Evolutionary conservation across 2,888 invertebrate genomes (phyloP), one percentile per base, ranked within the genome.

Genomic region (Eilema griseolum): DNA sequence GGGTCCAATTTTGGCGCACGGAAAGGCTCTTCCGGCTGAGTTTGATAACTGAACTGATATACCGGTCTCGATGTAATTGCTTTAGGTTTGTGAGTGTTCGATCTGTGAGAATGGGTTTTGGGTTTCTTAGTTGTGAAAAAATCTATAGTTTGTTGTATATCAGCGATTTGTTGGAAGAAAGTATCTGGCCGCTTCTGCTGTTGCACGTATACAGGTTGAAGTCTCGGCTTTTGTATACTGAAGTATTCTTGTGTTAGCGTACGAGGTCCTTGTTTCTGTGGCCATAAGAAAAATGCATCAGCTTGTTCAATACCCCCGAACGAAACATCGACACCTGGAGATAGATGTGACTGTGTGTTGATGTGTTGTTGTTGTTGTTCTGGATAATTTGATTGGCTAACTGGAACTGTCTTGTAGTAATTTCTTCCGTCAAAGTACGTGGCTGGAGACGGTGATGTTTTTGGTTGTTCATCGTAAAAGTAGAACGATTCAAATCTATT

Each of bases 41-140:
- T 96, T 85, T 97, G 96, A 85, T 97, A 97, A 83, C 96, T 97
- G 86, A 97, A 98, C 85, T 97, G 97, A 86, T 97, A 97, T 4
- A 93, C 91, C 0, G 97, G 97, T 84, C 96, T 96, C 1, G 96
- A 88, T 66, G 96, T 91, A 23, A 93, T 90, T 16, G 96, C 90
- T 84, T 96, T 96, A 11, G 95, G 93, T 84, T 96, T 94, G 83
- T 92, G 93, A 28, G 87, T 83, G 71, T 93, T 90, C 26, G 89
- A 88, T 74, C 93, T 88, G 71, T 91, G 91, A 20, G 91, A 88
- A 72, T 95, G 91, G 10, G 92, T 78, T 73, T 96, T 95, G 23
- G 96, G 96, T 67, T 96, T 95, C 64, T 95, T 95, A 4, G 96
- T 96, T 14, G 96, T 96, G 77, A 96, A 96, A 78, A 96, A 96